A percentile compares a stretch with the other conserved stretches of the same genome.
Evolutionary conservation across 2,113 vertebrate genomes (phyloP).

Genomic region (Tetraodon nigroviridis): DNA sequence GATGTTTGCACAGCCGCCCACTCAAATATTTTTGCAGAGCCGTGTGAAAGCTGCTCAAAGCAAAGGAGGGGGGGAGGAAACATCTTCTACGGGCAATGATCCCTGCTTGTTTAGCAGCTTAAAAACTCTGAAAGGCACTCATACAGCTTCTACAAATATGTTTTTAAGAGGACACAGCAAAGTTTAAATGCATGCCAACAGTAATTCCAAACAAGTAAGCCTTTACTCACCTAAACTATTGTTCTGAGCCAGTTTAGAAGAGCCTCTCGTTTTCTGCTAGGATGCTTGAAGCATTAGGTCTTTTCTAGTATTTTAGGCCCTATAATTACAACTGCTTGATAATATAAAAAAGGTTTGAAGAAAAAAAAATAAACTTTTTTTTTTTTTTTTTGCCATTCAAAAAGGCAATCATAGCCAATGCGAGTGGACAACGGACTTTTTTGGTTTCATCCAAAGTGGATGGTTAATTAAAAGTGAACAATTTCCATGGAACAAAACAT

Average conservation of each 20-base stretch:
- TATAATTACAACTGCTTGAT: constrained; percentile 27
- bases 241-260: constrained; percentile 19
- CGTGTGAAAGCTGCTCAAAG: constrained; percentile 25
- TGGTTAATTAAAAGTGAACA: constrained; percentile 51
- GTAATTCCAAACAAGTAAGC: background rate
- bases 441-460: constrained; percentile 50
- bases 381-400: constrained; percentile 24
- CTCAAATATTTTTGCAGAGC: constrained; percentile 47
- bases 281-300: constrained; percentile 4
- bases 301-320: constrained; percentile 30
- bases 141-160: constrained; percentile 15
- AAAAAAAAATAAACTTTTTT: constrained; percentile 34
- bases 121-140: constrained; percentile 5
- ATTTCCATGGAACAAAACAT: constrained; percentile 33
- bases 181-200: background rate
- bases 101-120: constrained; percentile 14
- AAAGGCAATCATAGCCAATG: constrained; percentile 33
- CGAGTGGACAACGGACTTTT: constrained; percentile 40
- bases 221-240: background rate
- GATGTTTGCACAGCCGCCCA: constrained; percentile 53
- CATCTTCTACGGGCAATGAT: constrained; percentile 19
- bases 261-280: constrained; percentile 19
- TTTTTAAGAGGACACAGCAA: constrained; percentile 7
- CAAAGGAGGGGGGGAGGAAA: constrained; percentile 6
- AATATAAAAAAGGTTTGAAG: constrained; percentile 20